Evolutionary conservation across 2,888 invertebrate species (phyloP), one percentile per base, ranked within the genome.

Genomic region (Calliphora vomitoria): DNA sequence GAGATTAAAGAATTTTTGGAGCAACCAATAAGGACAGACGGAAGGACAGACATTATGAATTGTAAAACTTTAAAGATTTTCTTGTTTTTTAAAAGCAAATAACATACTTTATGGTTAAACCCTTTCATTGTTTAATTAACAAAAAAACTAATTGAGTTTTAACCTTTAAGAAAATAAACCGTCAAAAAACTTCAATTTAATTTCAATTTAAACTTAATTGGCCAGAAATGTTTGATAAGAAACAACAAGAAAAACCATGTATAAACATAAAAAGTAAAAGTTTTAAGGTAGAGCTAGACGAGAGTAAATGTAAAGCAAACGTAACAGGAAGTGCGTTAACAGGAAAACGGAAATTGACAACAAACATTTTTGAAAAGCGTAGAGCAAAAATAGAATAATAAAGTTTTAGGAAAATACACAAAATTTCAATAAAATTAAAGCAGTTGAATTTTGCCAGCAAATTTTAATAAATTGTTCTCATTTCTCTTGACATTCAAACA

Each of bases 291-390:
- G 35, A 31, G 8, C 25, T 25, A 75, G 47, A 64, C 44, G 41
- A 20, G 31, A 74, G 41, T 64, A 64, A 83, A 78, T 55, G 72
- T 35, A 8, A 69, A 20, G 53, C 47, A 80, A 44, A 35, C 8
- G n/a, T 11, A 69, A 85, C 55, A 55, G 76, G 76, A 81, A 71
- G 71, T 64, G 76, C 71, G 81, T 76, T 55, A 64, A 64, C 68
- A 60, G 58, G 75, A 60, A 76, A 71, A 75, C 71, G 85, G 76
- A 85, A 85, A 85, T 85, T 81, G 47, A 71, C 62, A 75, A 69
- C 60, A 80, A 44, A 2, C 6, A n/a, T n/a, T n/a, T n/a, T n/a
- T n/a, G n/a, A n/a, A n/a, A n/a, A n/a, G n/a, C n/a, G n/a, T n/a
- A n/a, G n/a, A 3, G 38, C 8, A 47, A 64, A n/a, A 20, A 44